Evolutionary conservation across 1,140 invertebrate species (phyloP).

Genomic region (Drosophila subpulchrella): DNA sequence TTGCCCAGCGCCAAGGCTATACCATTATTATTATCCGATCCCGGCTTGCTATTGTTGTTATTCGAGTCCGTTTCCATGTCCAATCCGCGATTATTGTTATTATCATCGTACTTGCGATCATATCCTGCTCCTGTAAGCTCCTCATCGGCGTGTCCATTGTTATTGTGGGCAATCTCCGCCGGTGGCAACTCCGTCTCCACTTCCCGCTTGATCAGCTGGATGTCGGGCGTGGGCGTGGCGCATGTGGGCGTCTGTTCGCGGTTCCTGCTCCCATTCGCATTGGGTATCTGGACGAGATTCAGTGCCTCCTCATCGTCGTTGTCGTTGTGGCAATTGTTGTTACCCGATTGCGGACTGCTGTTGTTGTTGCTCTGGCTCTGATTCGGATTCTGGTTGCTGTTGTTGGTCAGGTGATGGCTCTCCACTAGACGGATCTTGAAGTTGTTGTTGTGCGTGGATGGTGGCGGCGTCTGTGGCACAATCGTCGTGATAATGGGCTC

Average conservation of each 20-base stretch:
- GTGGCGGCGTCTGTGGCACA: conserved; percentile 68
- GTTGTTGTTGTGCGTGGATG: conserved; percentile 66
- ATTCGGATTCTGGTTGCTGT: conserved; percentile 27
- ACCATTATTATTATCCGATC: conserved; percentile 46
- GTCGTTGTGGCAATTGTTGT: conserved; percentile 32
- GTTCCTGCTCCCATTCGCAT: conserved; percentile 63
- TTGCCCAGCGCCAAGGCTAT: conserved; percentile 65
- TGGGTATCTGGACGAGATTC: conserved; percentile 73
- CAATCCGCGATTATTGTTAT: conserved; percentile 69
- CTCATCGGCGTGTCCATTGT: conserved; percentile 65
- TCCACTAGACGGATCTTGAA: conserved; percentile 80
- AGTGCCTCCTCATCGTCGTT: conserved; percentile 75
- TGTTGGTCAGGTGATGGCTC: conserved; percentile 70
- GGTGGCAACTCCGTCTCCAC: conserved; percentile 49
- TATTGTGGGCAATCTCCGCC: conserved; percentile 12
- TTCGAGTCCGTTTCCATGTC: conserved; percentile 74
- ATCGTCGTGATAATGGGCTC: conserved; percentile 67
- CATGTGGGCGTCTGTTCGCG: conserved; percentile 41
- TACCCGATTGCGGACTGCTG: conserved; percentile 28
- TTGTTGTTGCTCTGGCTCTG: conserved; percentile 35
- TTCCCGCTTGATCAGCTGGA: conserved; percentile 68
- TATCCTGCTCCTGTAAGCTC: conserved; percentile 41
- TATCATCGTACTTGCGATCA: conserved; percentile 73
- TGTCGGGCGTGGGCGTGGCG: conserved; percentile 51
- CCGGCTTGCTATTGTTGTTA: conserved; percentile 74